Conservation (phyloP, 2,113 vertebrate genomes). For the Alethe castanea region DNA sequence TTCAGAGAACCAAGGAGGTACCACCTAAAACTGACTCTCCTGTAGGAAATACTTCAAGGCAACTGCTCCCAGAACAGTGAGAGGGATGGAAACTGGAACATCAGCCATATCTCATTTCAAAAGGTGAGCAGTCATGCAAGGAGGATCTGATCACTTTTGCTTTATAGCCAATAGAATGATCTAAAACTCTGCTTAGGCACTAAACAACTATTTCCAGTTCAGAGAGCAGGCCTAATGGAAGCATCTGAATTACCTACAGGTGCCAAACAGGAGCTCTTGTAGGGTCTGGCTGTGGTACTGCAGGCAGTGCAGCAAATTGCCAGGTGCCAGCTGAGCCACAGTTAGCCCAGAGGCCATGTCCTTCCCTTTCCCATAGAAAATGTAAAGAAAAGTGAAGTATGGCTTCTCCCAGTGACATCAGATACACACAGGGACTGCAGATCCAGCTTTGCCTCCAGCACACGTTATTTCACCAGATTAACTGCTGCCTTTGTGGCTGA, state of each 20-base stretch:
- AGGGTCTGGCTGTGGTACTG: not conserved
- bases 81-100: not conserved
- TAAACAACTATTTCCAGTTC: not conserved
- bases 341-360: accelerated
- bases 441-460: not conserved
- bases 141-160: not conserved
- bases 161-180: not conserved
- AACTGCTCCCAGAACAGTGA: not conserved
- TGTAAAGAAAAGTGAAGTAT: not conserved
- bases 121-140: not conserved
- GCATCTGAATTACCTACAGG: not conserved
- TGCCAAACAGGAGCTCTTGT: accelerated
- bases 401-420: not conserved
- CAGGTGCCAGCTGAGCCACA: not conserved
- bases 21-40: not conserved
- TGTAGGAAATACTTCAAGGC: not conserved
- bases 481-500: not conserved
- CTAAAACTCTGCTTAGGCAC: not conserved
- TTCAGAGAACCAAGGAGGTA: not conserved
- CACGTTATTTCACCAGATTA: not conserved
- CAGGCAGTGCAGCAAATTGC: not conserved
- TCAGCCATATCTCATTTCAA: not conserved
- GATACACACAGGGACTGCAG: not conserved
- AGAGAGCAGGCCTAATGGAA: not conserved
- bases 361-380: not conserved